Base-by-base conservation (phyloP, 2,888 invertebrate genomes). In the Agrotis segetum region DNA sequence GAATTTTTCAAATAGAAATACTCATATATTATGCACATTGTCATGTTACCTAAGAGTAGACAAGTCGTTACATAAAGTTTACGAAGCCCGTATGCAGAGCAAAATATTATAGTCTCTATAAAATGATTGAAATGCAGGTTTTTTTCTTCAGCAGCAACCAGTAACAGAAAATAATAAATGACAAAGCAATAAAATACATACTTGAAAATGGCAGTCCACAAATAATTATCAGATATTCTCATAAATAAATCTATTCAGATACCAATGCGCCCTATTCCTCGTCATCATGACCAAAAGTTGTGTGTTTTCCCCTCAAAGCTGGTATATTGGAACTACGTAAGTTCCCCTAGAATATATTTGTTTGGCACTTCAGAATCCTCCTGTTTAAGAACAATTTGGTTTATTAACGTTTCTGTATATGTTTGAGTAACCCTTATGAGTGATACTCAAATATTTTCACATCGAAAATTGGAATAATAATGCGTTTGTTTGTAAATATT, bases 191-290 rank as follows among this genome's bases (percentile, higher is more conserved):
- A 61, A 44, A 40, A 14, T 19, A 71, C 50, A 5, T 13, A 29
- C 50, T 73, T 68, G 52, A 53, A 52, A 64, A 19, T 21, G 21
- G 14, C n/a, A 17, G 14, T 1, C 52, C 34, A 50, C 21, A 29
- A 17, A 61, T 56, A n/a, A n/a, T n/a, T n/a, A 46, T 49, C 24
- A 11, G 9, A 64, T 67, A 75, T 34, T 67, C 47, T 59, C 53
- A 46, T 71, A 81, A 81, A 81, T 76, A 73, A 61, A 72, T 74
- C 40, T 71, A 73, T 71, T 53, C 69, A 69, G 69, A 71, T 58
- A 40, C 40, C 46, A 61, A 47, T 69, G 49, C 34, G 9, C 66
- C 40, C 34, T 29, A 50, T 56, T 71, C 14, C 1, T 50, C 58
- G 60, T 59, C 74, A 74, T 70, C 75, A 74, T 66, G 40, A 67